Evolutionary conservation across 1,140 invertebrate genomes (phyloP), one percentile per base, ranked within the genome.

Genomic region (Listronotus bonariensis): DNA sequence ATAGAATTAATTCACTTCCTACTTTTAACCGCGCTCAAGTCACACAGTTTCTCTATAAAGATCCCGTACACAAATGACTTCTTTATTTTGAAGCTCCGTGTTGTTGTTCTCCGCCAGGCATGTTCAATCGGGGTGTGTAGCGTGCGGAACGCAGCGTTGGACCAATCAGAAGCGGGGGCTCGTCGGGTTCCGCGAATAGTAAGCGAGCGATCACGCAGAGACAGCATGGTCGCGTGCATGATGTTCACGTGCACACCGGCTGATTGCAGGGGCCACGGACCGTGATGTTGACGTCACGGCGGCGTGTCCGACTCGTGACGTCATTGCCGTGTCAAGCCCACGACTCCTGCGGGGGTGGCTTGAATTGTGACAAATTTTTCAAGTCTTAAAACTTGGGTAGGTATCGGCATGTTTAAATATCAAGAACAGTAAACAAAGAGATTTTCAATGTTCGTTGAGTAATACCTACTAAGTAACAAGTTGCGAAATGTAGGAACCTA

Each of bases 211-310:
- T 81, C 83, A 85, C 77, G 77, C 82, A 79, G 68, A 65, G 12
- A 65, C 41, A 76, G 81, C 82, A 80, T 84, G 83, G 78, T 79
- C 74, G 65, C 64, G 51, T 77, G 81, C 84, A 81, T 83, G 83
- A 45, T 80, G 76, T 83, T 83, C 83, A 84, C 84, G 84, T 85
- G 84, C 76, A 77, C 77, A 68, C 60, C 71, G 80, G 79, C 78
- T 84, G 83, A 80, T 78, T 69, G 71, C 69, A 71, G 77, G 76
- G 78, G 76, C 68, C 70, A 53, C 68, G 71, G 65, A 66, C 70
- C 78, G 79, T 76, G 76, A 79, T 77, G 77, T 76, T 80, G 74
- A 81, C 79, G 82, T 84, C 83, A 84, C 78, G 76, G 77, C 67
- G 69, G 79, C 77, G 76, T 78, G 77, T 51, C 78, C 77, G 77